Percentiles rank a stretch among this genome's conserved stretches.
Evolutionary conservation across 2,888 invertebrate species (phyloP).

Genomic region (Hesperia comma): DNA sequence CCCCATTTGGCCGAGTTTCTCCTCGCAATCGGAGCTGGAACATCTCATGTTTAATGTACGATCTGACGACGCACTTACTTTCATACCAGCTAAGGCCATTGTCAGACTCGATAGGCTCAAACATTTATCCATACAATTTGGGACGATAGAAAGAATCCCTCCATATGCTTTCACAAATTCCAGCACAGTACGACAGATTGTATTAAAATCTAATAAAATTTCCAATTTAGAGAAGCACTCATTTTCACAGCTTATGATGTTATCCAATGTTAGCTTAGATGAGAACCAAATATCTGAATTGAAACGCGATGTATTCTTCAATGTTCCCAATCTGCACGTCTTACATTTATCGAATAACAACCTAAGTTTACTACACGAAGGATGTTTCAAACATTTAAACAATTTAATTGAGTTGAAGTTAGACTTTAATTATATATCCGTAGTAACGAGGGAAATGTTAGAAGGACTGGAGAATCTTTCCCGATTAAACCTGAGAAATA

Average conservation of each 20-base stretch:
- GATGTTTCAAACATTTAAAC: slow-evolving; percentile 89
- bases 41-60: slow-evolving; percentile 89
- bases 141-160: slow-evolving; percentile 87
- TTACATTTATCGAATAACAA: slow-evolving; percentile 94
- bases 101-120: slow-evolving; percentile 87
- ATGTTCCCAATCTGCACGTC: slow-evolving; percentile 87
- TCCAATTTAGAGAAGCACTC: slow-evolving; percentile 86
- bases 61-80: slow-evolving; percentile 87
- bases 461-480: slow-evolving; percentile 89
- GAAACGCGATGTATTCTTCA: slow-evolving; percentile 88
- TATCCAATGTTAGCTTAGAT: slow-evolving; percentile 88
- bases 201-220: slow-evolving; percentile 88
- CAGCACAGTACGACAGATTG: slow-evolving; percentile 87
- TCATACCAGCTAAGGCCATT: slow-evolving; percentile 88
- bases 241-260: slow-evolving; percentile 88
- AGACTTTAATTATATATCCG: slow-evolving; percentile 89
- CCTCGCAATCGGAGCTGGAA: slow-evolving; percentile 87
- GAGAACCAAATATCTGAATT: slow-evolving; percentile 91
- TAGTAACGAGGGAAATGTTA: slow-evolving; percentile 90
- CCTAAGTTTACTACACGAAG: slow-evolving; percentile 92
- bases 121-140: slow-evolving; percentile 88
- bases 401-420: slow-evolving; percentile 91
- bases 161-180: slow-evolving; percentile 91
- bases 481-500: slow-evolving; percentile 88
- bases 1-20: slow-evolving; percentile 89